These are phyloP conservation scores for Penaeus monodon DNA, from an alignment of 2,888 invertebrate species.

Conservation along the genomic window DNA sequence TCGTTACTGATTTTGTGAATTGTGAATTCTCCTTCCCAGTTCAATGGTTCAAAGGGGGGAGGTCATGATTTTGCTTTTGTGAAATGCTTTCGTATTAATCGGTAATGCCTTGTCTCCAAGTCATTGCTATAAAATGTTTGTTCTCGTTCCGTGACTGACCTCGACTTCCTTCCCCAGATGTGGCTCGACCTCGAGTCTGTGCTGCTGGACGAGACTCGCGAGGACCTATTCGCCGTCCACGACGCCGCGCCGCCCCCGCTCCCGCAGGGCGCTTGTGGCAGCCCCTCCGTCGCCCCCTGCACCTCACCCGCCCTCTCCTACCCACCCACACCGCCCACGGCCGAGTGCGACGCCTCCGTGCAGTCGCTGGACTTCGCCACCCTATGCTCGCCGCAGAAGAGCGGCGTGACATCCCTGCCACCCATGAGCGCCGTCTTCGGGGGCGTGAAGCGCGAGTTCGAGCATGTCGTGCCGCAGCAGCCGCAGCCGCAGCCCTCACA, in stretches of 20 bases:
- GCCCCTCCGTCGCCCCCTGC: not conserved
- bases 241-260: not conserved
- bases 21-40: no score
- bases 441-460: no score
- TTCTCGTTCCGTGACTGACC: not conserved
- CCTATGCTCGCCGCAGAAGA: not conserved
- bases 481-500: no score
- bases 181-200: slow-evolving; percentile 32
- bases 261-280: not conserved
- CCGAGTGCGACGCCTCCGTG: not conserved
- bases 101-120: no score
- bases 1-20: no score
- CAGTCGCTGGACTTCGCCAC: not conserved
- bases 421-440: no score
- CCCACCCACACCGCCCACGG: not conserved
- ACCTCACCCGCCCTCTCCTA: not conserved
- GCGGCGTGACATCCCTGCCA: no score
- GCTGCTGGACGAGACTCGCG: slow-evolving; percentile 11
- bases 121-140: no score
- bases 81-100: no score
- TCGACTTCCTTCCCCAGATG: slow-evolving; percentile 2
- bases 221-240: not conserved
- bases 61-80: no score
- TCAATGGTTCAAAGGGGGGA: no score
- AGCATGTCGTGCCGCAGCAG: no score